Evolutionary conservation across 2,888 invertebrate species (phyloP).

Genomic region (Cephus nigrinus): DNA sequence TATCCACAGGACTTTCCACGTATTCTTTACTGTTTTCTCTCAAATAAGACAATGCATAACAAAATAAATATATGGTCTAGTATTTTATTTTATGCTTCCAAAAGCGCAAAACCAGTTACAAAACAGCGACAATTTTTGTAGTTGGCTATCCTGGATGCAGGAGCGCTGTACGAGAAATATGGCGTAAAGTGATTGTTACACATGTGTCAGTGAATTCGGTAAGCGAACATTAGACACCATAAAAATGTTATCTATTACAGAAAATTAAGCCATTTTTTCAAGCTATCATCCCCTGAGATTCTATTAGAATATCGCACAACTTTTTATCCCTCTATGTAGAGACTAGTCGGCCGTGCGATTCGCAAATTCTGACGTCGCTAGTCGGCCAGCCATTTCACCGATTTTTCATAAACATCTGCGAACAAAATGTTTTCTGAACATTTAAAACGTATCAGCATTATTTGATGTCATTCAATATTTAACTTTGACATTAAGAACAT

Average conservation of each 20-base stretch:
- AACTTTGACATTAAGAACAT: background rate
- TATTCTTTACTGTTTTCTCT: background rate
- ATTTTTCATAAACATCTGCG: constrained; percentile 17
- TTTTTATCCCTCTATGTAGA: background rate
- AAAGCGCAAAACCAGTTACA: background rate
- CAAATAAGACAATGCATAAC: background rate
- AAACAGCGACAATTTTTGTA: background rate
- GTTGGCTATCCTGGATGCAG: background rate
- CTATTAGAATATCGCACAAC: background rate
- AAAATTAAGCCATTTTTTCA: constrained; percentile 7
- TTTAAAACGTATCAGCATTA: background rate
- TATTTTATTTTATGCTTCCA: background rate
- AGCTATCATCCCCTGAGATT: background rate
- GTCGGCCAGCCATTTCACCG: constrained; percentile 23
- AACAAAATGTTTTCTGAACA: background rate
- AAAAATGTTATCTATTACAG: constrained; percentile 3
- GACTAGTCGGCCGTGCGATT: constrained; percentile 3
- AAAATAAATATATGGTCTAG: background rate
- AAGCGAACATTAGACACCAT: constrained; percentile 30
- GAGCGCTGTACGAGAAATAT: constrained; percentile 39
- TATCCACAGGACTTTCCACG: background rate
- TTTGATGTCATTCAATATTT: background rate
- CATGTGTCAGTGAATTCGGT: constrained; percentile 59
- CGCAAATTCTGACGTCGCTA: constrained; percentile 33
- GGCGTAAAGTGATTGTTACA: constrained; percentile 58